phyloP scores from a whole-genome alignment of 2,888 invertebrate genomes.

The Oscheius sp. region DNA sequence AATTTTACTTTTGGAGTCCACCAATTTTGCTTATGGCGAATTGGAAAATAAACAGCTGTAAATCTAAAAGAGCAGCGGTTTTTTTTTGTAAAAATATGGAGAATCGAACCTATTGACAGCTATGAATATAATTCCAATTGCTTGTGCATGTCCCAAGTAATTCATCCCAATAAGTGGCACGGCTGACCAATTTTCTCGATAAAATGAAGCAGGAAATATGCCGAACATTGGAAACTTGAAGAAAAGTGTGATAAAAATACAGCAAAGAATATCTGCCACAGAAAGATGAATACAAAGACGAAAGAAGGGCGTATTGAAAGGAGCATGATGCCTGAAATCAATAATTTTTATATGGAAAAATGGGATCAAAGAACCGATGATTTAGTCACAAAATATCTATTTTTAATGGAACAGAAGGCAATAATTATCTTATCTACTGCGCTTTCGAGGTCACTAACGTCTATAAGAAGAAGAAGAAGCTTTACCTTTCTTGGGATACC shows the following conservation, averaged over 20 bases:
- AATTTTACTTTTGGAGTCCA: slow-evolving; percentile 49
- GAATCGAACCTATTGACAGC: slow-evolving; percentile 50
- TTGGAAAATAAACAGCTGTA: slow-evolving; percentile 60
- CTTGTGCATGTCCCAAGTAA: slow-evolving; percentile 63
- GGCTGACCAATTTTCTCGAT: slow-evolving; percentile 53
- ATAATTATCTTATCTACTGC: too few species aligned
- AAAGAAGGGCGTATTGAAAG: slow-evolving; percentile 58
- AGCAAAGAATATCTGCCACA: slow-evolving; percentile 61
- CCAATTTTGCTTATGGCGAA: slow-evolving; percentile 59
- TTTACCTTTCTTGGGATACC: slow-evolving; percentile 50
- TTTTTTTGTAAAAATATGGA: not conserved
- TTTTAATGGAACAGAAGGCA: too few species aligned
- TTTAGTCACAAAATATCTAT: too few species aligned
- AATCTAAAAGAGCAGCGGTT: slow-evolving; percentile 43
- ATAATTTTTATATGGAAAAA: not conserved
- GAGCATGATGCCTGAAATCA: slow-evolving; percentile 51
- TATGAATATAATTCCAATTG: slow-evolving; percentile 61
- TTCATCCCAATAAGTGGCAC: slow-evolving; percentile 58
- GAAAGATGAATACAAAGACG: slow-evolving; percentile 61
- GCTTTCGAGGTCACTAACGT: slow-evolving; percentile 9
- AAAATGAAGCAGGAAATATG: slow-evolving; percentile 50
- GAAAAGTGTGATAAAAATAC: slow-evolving; percentile 56
- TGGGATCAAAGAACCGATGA: too few species aligned
- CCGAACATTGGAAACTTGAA: slow-evolving; percentile 63
- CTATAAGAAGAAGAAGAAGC: not conserved